Conservation (phyloP, 2,888 invertebrate genomes). For the Meloe dianella region DNA sequence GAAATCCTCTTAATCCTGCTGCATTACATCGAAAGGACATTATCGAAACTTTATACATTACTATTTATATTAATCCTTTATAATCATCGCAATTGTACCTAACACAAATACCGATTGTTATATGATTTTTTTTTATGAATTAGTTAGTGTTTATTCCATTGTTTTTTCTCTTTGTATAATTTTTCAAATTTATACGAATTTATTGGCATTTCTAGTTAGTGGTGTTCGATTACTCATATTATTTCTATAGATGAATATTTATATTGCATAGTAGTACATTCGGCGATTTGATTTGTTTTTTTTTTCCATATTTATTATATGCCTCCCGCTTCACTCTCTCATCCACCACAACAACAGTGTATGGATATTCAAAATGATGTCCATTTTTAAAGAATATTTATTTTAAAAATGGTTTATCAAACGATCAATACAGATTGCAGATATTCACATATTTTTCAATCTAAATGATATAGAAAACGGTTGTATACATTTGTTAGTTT, state of each 20-base stretch:
- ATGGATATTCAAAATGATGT: constrained; percentile 22
- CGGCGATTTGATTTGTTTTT: too few species aligned
- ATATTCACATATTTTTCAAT: constrained; percentile 16
- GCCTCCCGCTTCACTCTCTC: neutral
- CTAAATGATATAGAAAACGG: constrained; percentile 1
- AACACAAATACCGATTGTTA: neutral
- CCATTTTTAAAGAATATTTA: constrained; percentile 29
- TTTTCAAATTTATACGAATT: constrained; percentile 46
- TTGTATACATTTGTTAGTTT: neutral
- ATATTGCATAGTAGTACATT: constrained; percentile 43
- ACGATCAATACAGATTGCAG: constrained; percentile 25
- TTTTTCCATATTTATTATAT: constrained; percentile 6
- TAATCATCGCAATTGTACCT: constrained; percentile 35
- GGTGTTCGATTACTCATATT: constrained; percentile 48
- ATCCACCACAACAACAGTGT: constrained; percentile 5
- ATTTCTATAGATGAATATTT: constrained; percentile 53
- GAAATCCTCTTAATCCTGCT: neutral
- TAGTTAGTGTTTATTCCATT: constrained; percentile 38
- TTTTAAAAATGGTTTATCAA: constrained; percentile 25
- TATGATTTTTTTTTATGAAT: neutral
- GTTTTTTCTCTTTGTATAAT: constrained; percentile 36
- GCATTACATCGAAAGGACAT: constrained; percentile 32
- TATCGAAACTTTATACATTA: constrained; percentile 36
- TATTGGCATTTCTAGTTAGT: constrained; percentile 54
- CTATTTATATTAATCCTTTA: constrained; percentile 38